phyloP scores from a whole-genome alignment of 92 coral and sea anemone genomes.

The Phenganax marumi region DNA sequence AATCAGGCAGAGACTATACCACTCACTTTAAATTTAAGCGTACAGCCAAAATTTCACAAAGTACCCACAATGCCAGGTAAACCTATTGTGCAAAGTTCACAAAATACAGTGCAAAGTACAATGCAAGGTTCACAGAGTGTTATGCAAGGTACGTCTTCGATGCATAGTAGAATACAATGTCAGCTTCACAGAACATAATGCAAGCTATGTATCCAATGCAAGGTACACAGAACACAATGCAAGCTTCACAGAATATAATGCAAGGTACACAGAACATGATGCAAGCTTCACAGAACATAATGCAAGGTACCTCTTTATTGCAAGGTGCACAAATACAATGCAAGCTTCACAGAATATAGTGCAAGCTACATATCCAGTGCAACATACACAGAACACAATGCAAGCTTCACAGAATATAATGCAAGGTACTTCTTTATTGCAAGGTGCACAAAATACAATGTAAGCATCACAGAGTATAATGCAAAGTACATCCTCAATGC shows the following conservation, averaged over 20 bases:
- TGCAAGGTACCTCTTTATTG: too few species aligned
- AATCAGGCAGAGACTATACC: too few species aligned
- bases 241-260: neutral
- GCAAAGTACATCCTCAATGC: too few species aligned
- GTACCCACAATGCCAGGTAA: neutral
- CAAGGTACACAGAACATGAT: neutral
- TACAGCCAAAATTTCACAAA: too few species aligned
- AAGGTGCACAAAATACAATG: too few species aligned
- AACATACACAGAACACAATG: neutral
- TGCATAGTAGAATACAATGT: neutral
- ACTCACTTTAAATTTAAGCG: too few species aligned
- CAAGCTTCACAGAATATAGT: neutral
- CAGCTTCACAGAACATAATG: neutral
- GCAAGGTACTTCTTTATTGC: neutral
- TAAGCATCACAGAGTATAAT: neutral
- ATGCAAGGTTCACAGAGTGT: neutral
- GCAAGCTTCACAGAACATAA: neutral
- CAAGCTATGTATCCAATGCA: neutral
- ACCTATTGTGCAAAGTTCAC: neutral
- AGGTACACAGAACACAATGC: neutral
- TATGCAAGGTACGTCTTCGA: too few species aligned
- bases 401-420: neutral
- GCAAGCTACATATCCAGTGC: neutral
- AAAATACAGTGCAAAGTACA: neutral
- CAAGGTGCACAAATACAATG: neutral